Evolutionary conservation across 2,888 invertebrate genomes (phyloP), one percentile per base, ranked within the genome.

Genomic region (Apamea epomidion): DNA sequence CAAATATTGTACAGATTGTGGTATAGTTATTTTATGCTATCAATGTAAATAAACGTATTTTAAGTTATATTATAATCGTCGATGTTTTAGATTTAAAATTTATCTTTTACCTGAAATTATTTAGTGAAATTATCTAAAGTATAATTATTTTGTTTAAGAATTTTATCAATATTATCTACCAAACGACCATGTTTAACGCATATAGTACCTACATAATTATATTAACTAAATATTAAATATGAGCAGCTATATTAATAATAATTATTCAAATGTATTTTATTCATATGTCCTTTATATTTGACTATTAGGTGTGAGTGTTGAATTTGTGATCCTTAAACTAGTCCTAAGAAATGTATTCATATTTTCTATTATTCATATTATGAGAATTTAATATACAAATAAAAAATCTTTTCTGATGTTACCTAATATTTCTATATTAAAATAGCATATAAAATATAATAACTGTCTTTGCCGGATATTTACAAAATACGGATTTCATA

Each of bases 341-440:
- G 92, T 92, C 88, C 70, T 96, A 96, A 96, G 95, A 95, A 96
- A 95, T 95, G 93, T 95, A 97, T 95, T 95, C 93, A 96, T 96
- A 96, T 96, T 97, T 97, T 96, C 95, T 95, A 96, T 95, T 95
- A 95, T 93, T 93, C 92, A 89, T 94, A 94, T 95, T 94, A 91
- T 84, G 92, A 94, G 92, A 95, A 94, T 94, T 94, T 93, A 94
- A 92, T 94, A 95, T 95, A 94, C 93, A 94, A 92, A 82, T 81
- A 83, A 87, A 84, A 90, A 93, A 91, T 90, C 92, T 94, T 94
- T 94, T 94, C 94, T 93, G 93, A 94, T 92, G 90, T 91, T 90
- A 93, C 90, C 87, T 93, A 94, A 93, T 93, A 94, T 95, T 94
- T 94, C 93, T 94, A 93, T 93, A 91, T 78, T 89, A 89, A 90